Evolutionary conservation across 2,797 vertebrate species (phyloP).

Genomic region (Amphiprion clarkii): DNA sequence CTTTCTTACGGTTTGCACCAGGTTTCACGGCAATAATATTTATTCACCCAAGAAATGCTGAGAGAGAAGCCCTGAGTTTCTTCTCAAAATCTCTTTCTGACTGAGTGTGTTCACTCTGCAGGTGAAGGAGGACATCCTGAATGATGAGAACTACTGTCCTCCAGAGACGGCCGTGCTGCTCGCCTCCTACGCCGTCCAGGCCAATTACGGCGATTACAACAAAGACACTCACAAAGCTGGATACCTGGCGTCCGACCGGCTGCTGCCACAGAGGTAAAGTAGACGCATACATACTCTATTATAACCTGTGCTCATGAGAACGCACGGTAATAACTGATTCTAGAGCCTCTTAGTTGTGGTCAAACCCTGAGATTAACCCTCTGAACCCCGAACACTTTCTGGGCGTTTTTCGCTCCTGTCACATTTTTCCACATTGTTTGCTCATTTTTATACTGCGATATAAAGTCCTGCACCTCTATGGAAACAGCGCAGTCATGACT

Average conservation of each 20-base stretch:
- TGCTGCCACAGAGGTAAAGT: slow-evolving; percentile 91
- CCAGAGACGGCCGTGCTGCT: slow-evolving; percentile 95
- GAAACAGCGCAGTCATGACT: no score
- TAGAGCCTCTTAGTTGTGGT: neutral
- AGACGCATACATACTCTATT: neutral
- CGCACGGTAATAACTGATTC: neutral
- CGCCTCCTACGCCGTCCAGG: slow-evolving; percentile 94
- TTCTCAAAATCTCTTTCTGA: neutral
- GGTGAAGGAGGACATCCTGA: slow-evolving; percentile 95
- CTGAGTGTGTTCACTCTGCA: slow-evolving; percentile 12
- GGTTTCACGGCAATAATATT: neutral
- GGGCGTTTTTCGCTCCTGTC: no score
- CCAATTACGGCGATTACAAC: slow-evolving; percentile 92
- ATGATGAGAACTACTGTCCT: slow-evolving; percentile 96
- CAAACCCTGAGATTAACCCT: no score
- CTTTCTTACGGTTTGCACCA: neutral
- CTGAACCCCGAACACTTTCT: no score
- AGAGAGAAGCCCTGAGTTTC: no score
- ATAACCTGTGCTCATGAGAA: neutral
- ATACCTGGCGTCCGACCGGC: slow-evolving; percentile 92
- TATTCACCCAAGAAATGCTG: neutral
- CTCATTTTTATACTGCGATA: no score
- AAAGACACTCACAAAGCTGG: slow-evolving; percentile 91
- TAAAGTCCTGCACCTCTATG: no score
- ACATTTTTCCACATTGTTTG: no score